Conservation (phyloP, 2,113 vertebrate genomes). For the Bucco capensis region DNA sequence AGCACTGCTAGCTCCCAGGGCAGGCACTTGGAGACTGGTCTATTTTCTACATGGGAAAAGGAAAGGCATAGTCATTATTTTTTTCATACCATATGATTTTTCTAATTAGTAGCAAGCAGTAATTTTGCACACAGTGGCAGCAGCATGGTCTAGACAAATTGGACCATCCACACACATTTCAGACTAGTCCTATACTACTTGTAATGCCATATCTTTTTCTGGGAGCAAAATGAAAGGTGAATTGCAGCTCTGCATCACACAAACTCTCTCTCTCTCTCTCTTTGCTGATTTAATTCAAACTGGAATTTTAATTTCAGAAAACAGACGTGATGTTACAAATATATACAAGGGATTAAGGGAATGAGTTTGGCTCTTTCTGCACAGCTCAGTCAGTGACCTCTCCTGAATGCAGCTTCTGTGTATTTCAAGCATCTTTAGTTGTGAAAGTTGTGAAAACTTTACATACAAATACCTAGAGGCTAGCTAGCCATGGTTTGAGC, state of each 20-base stretch:
- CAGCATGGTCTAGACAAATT: background rate
- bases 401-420: accelerated
- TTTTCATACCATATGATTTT: background rate
- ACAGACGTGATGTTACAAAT: background rate
- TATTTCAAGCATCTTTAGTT: accelerated
- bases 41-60: background rate
- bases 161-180: too few species aligned
- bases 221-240: background rate
- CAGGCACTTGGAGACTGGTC: background rate
- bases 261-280: accelerated
- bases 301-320: background rate
- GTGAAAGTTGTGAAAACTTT: too few species aligned
- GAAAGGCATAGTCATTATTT: background rate
- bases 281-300: background rate
- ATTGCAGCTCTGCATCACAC: background rate
- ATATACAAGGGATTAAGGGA: accelerated
- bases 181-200: accelerated
- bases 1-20: background rate
- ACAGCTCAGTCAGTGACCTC: accelerated
- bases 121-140: background rate
- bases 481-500: accelerated
- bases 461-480: accelerated
- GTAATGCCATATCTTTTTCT: too few species aligned
- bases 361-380: background rate
- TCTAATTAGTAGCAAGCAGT: background rate